These are phyloP conservation scores for Apamea crenata DNA, from an alignment of 2,888 invertebrate genomes.

Conservation along the genomic window DNA sequence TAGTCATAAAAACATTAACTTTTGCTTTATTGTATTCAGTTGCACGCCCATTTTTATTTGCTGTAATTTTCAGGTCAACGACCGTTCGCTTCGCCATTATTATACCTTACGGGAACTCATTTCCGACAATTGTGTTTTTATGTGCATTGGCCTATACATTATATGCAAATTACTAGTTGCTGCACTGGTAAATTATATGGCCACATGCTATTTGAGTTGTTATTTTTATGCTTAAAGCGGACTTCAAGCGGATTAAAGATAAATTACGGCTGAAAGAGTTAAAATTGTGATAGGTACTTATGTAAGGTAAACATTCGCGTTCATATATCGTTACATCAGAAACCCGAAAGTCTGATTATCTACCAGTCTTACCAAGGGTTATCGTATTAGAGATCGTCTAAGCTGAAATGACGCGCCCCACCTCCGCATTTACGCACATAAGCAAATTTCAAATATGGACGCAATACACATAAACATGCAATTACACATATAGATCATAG, in stretches of 20 bases:
- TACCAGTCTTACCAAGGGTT: too few relatives aligned
- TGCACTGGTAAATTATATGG: slow-evolving; percentile 37
- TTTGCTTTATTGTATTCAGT: background rate
- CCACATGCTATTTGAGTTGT: slow-evolving; percentile 1
- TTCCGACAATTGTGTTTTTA: slow-evolving; percentile 46
- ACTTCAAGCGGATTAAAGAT: background rate
- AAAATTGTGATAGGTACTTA: background rate
- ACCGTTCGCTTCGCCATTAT: slow-evolving; percentile 30
- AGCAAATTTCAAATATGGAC: too few relatives aligned
- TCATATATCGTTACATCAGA: background rate
- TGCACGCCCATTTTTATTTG: background rate
- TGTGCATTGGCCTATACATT: slow-evolving; percentile 16
- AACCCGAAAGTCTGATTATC: too few relatives aligned
- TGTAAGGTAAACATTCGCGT: too few relatives aligned
- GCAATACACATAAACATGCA: too few relatives aligned
- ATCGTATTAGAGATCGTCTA: too few relatives aligned
- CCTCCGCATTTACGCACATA: too few relatives aligned
- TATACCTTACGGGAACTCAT: slow-evolving; percentile 37
- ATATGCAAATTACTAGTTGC: slow-evolving; percentile 34
- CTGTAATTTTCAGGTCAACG: slow-evolving; percentile 41
- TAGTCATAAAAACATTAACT: background rate
- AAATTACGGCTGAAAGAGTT: background rate
- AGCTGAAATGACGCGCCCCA: too few relatives aligned
- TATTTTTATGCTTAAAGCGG: background rate
- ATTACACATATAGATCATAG: too few relatives aligned